Percentiles rank a stretch among this genome's conserved stretches.
phyloP scores from a whole-genome alignment of 2,797 vertebrate genomes.

The Chaetodon trifasciatus region DNA sequence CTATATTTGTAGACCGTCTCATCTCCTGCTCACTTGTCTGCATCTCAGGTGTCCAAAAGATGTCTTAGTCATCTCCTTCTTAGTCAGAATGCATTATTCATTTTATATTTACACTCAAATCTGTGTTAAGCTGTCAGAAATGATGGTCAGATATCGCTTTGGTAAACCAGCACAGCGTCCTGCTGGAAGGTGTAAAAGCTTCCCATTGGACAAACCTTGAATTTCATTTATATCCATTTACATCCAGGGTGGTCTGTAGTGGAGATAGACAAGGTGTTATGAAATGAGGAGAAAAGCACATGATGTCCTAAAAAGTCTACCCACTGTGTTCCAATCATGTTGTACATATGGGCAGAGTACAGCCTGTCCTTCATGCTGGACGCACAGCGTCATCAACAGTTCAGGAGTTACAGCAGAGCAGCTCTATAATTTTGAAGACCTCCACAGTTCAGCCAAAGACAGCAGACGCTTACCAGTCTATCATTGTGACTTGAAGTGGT shows the following conservation, averaged over 20 bases:
- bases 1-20: constrained; percentile 44
- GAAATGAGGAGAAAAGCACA: constrained; percentile 3
- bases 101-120: constrained; percentile 18
- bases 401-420: background rate
- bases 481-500: background rate
- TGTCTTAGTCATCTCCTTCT: constrained; percentile 40
- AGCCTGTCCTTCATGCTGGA: background rate
- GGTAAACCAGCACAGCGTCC: background rate
- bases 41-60: constrained; percentile 43
- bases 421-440: background rate
- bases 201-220: background rate
- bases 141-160: background rate
- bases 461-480: background rate
- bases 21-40: constrained; percentile 39
- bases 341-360: background rate
- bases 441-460: constrained; percentile 3
- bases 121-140: background rate
- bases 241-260: background rate
- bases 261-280: background rate
- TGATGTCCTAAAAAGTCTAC: background rate
- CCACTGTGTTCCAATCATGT: background rate
- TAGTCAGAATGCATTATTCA: constrained; percentile 16
- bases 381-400: background rate
- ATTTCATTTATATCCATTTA: constrained; percentile 6
- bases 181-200: background rate